Evolutionary conservation across 2,113 vertebrate genomes (phyloP).

Genomic region (Datnioides undecimradiatus): DNA sequence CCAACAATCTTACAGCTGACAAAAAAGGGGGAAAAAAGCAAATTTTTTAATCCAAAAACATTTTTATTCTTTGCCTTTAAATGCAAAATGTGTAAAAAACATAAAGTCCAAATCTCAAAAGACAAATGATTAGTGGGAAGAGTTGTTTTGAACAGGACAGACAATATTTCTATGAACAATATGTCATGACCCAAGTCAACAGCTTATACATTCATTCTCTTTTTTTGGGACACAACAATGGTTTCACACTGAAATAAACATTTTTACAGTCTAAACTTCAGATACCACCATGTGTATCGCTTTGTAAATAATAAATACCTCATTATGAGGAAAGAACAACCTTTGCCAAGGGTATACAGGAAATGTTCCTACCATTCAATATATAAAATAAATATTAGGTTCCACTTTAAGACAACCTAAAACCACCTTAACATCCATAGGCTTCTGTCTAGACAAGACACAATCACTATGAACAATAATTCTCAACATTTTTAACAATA

Average conservation of each 20-base stretch:
- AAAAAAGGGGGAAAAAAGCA: constrained; percentile 19
- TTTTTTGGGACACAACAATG: constrained; percentile 69
- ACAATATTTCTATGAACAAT: constrained; percentile 36
- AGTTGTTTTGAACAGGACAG: constrained; percentile 37
- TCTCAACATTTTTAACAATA: constrained; percentile 32
- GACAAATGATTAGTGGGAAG: constrained; percentile 47
- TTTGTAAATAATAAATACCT: constrained; percentile 82
- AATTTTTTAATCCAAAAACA: constrained; percentile 47
- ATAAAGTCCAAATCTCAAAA: constrained; percentile 20
- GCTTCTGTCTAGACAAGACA: constrained; percentile 65
- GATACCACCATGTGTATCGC: constrained; percentile 71
- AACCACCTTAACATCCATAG: constrained; percentile 55
- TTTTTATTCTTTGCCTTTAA: constrained; percentile 64
- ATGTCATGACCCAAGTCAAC: constrained; percentile 41
- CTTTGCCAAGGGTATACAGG: constrained; percentile 78
- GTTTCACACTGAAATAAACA: constrained; percentile 45
- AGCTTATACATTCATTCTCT: constrained; percentile 73
- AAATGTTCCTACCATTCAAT: constrained; percentile 71
- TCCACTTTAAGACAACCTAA: constrained; percentile 60
- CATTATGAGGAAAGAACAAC: constrained; percentile 84
- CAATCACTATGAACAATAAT: constrained; percentile 64
- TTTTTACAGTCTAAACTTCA: constrained; percentile 52
- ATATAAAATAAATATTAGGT: constrained; percentile 72
- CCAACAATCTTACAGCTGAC: neutral
- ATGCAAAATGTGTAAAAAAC: constrained; percentile 71